A percentile compares a stretch with the other conserved stretches of the same genome.
Conservation (phyloP, 2,797 vertebrate genomes). For the Gephyroberyx darwinii region DNA sequence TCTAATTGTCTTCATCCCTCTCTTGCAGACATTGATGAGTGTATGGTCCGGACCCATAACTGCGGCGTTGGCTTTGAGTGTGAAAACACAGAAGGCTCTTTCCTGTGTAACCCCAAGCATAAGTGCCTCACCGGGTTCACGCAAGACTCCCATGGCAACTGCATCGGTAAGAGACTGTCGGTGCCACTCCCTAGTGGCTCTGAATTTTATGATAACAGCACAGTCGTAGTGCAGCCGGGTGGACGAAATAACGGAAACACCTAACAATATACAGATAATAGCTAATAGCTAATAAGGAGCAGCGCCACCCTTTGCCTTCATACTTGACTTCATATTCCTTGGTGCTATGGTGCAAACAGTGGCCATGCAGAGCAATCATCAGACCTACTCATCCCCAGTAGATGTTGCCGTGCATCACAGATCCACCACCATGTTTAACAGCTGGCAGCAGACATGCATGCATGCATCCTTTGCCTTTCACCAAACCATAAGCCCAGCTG, state of each 20-base stretch:
- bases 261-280: not conserved
- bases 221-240: not conserved
- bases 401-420: too few relatives aligned
- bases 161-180: constrained; percentile 85
- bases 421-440: too few relatives aligned
- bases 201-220: too few relatives aligned
- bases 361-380: too few relatives aligned
- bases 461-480: too few relatives aligned
- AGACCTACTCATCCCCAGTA: too few relatives aligned
- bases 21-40: constrained; percentile 88
- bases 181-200: not conserved
- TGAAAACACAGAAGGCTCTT: constrained; percentile 89
- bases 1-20: not conserved
- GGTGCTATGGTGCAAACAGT: too few relatives aligned
- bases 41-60: constrained; percentile 78
- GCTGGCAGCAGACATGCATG: too few relatives aligned
- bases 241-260: not conserved
- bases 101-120: constrained; percentile 85
- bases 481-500: too few relatives aligned
- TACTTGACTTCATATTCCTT: too few relatives aligned
- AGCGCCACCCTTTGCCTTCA: too few relatives aligned
- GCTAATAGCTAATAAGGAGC: not conserved
- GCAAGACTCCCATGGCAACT: constrained; percentile 91
- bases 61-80: constrained; percentile 84
- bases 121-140: constrained; percentile 91